Conservation (phyloP, 2,797 vertebrate genomes). For the Microcaecilia unicolor region DNA sequence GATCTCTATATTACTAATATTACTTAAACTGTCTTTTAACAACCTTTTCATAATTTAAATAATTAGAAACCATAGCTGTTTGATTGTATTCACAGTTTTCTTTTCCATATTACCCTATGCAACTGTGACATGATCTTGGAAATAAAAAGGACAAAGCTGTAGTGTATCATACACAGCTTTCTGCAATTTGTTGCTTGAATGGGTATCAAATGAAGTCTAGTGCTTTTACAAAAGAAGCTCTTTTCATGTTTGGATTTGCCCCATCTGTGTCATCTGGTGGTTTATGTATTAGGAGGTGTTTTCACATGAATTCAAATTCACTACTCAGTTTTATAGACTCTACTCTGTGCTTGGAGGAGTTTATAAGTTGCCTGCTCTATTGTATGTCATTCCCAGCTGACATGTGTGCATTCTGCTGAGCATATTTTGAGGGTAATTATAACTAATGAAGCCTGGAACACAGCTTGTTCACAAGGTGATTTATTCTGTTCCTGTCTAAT, state of each 20-base stretch:
- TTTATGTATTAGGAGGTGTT: constrained; percentile 77
- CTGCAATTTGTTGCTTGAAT: constrained; percentile 84
- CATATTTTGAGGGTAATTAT: constrained; percentile 94
- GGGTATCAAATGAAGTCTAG: constrained; percentile 76
- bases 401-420: constrained; percentile 83
- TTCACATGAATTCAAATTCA: constrained; percentile 72
- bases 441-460: constrained; percentile 88
- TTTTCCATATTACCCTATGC: too few relatives aligned
- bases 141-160: constrained; percentile 68
- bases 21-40: too few relatives aligned
- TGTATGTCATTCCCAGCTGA: constrained; percentile 86
- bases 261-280: constrained; percentile 98
- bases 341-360: constrained; percentile 81
- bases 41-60: constrained; percentile 6
- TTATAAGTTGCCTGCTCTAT: constrained; percentile 86
- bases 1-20: too few relatives aligned
- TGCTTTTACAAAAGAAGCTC: constrained; percentile 76
- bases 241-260: constrained; percentile 79
- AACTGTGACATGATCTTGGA: constrained; percentile 52
- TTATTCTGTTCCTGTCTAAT: constrained; percentile 59
- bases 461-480: constrained; percentile 75
- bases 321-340: constrained; percentile 94
- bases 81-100: constrained; percentile 30
- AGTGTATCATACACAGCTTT: constrained; percentile 66
- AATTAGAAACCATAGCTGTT: constrained; percentile 16